Evolutionary conservation across 1,140 invertebrate species (phyloP).

Genomic region (Zaprionus vittiger): DNA sequence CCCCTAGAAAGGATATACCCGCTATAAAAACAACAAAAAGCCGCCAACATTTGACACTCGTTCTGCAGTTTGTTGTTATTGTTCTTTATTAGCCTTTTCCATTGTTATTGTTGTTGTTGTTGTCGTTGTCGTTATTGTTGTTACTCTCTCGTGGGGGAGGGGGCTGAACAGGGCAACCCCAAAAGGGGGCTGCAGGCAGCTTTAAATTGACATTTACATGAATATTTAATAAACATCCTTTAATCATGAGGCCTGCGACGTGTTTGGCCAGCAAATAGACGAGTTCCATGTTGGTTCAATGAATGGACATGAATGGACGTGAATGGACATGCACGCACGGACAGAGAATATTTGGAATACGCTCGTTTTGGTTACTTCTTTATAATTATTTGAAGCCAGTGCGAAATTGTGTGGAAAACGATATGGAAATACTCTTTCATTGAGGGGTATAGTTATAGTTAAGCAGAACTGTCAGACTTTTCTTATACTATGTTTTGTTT

Average conservation of each 20-base stretch:
- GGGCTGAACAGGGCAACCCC: neutral
- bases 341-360: neutral
- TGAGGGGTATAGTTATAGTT: neutral
- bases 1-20: conserved; percentile 52
- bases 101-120: conserved; percentile 10
- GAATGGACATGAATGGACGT: neutral
- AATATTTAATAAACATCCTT: conserved; percentile 83
- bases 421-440: neutral
- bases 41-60: conserved; percentile 68
- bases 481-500: too few species aligned
- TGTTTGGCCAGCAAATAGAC: conserved; percentile 44
- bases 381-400: conserved; percentile 16
- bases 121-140: conserved; percentile 2
- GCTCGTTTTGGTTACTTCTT: neutral
- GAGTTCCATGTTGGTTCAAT: conserved; percentile 41
- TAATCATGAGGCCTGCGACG: conserved; percentile 62
- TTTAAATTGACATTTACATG: conserved; percentile 84
- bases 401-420: neutral
- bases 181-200: conserved; percentile 39
- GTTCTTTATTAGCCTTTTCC: conserved; percentile 9
- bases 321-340: conserved; percentile 14
- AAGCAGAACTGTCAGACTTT: neutral
- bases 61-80: conserved; percentile 22
- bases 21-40: conserved; percentile 65
- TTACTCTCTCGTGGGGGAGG: neutral